Conservation (phyloP, 2,797 vertebrate species). For the Gymnothorax reevesii region DNA sequence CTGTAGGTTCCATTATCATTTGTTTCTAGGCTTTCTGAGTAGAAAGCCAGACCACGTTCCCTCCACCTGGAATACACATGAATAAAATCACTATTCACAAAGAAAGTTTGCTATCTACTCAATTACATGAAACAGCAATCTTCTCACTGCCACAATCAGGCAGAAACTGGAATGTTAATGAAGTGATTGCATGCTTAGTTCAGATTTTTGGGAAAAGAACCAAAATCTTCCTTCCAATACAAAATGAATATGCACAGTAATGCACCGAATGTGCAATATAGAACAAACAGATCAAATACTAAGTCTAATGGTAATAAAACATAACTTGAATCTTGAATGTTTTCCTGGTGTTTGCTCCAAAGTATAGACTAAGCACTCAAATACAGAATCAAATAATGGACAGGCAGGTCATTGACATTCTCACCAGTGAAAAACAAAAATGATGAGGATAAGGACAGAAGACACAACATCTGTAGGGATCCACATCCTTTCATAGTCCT, state of each 20-base stretch:
- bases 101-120: background rate
- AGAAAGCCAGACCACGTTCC: conserved; percentile 75
- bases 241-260: background rate
- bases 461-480: conserved; percentile 78
- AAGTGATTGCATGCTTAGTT: no score
- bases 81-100: background rate
- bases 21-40: conserved; percentile 61
- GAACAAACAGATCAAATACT: background rate
- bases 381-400: background rate
- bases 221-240: no score
- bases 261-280: background rate
- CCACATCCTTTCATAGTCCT: conserved; percentile 83
- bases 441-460: conserved; percentile 68
- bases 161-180: background rate
- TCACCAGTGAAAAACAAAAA: conserved; percentile 88
- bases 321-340: no score
- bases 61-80: conserved; percentile 75
- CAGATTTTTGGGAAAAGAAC: no score
- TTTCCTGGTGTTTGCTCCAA: background rate
- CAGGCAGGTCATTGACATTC: conserved; percentile 32
- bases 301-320: background rate
- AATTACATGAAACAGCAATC: background rate
- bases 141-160: background rate
- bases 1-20: conserved; percentile 77
- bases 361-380: background rate